Evolutionary conservation across 2,797 vertebrate species (phyloP), one percentile per base, ranked within the genome.

Genomic region (Typhlichthys subterraneus): DNA sequence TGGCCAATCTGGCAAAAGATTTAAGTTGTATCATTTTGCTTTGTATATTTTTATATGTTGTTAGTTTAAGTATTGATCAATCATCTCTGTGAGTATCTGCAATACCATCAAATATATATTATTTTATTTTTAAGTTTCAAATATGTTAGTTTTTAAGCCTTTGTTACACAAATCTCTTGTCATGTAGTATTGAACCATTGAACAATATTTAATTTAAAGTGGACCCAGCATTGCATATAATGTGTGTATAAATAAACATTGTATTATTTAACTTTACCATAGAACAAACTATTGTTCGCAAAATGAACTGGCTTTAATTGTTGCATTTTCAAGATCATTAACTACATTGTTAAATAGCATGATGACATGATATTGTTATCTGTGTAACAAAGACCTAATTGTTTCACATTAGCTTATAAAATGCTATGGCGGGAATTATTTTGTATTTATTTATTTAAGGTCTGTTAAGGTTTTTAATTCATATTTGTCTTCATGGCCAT

Each of bases 21-120:
- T 23, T 53, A 11, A 53, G 19, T 23, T 53, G 52, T 8, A 38
- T 31, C 53, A 42, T 38, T 57, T 48, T 50, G 14, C 47, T 54
- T 42, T 49, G 57, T 67, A 53, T 67, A 59, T 15, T 47, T 49
- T 47, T 50, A 51, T 54, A 51, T 12, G 38, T 53, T 31, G 19
- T 48, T 33, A 9, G 17, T 59, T n/a, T 42, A 53, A 23, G 14
- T 29, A 12, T 12, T 48, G 4, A 3, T 52, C 4, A 38, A 50
- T 51, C 33, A 5, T 45, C 42, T 46, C 49, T 52, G 13, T 53
- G 19, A 29, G 45, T 65, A 57, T 19, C 19, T 11, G n/a, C 29
- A 47, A 19, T 14, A 14, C 33, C n/a, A 59, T 19, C 12, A 45
- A 12, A 53, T 4, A 19, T 33, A 48, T 55, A 19, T 45, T 45